Evolutionary conservation across 2,888 invertebrate species (phyloP), one percentile per base, ranked within the genome.

Genomic region (Diabrotica balteata): DNA sequence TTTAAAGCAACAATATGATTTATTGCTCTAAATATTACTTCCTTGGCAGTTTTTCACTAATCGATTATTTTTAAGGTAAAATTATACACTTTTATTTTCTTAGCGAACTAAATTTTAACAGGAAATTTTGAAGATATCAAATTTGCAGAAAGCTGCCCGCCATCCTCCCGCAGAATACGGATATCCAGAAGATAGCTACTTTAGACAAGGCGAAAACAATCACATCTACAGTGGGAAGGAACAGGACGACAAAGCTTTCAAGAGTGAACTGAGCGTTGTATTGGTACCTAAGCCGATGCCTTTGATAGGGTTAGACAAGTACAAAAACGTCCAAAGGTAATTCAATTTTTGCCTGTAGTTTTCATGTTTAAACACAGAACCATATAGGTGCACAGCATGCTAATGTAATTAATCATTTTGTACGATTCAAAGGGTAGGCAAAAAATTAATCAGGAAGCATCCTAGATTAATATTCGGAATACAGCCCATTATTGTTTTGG

Each of bases 231-330:
- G 66, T 8, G 70, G 77, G 32, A 73, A 75, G 44, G 66, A 52
- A 51, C 54, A 11, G 0, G 67, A 71, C 42, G 77, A 80, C 10
- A 80, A 78, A 63, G 80, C 83, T 0, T 84, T 80, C 72, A 84
- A 83, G 71, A 84, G 84, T 69, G 84, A 85, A 75, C 69, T 84
- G 44, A 84, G 80, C 65, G 84, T 85, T 8, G 83, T 84, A 4
- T 70, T 85, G 61, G 83, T 85, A 82, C 85, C 85, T 0, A 82
- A 82, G 60, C 83, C 85, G 7, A 85, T 85, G 85, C 83, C 84
- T 0, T 70, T 85, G 32, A 78, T 85, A 3, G 84, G 83, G 32
- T 80, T 84, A 55, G 85, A 84, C 58, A 85, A 84, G 74, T 85
- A 84, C 75, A 79, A 78, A 65, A 79, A 82, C 55, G 76, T 84